phyloP scores from a whole-genome alignment of 2,113 vertebrate genomes.

The Aphelocoma coerulescens region DNA sequence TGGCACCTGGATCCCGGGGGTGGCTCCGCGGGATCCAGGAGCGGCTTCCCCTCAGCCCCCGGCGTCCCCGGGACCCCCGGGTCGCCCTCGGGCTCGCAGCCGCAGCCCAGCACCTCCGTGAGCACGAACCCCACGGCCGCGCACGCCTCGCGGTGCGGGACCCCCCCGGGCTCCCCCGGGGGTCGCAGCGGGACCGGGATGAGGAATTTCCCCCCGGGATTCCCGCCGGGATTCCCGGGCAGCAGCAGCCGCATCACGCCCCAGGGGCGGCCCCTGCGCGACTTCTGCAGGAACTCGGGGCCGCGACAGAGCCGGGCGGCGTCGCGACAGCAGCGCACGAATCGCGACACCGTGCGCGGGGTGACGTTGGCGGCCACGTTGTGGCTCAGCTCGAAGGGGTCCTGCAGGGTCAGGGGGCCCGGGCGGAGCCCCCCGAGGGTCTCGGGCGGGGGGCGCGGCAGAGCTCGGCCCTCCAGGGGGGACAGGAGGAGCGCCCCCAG shows the following conservation, averaged over 20 bases:
- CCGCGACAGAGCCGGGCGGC: too few relatives aligned
- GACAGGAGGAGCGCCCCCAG: constrained; percentile 79
- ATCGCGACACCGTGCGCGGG: too few relatives aligned
- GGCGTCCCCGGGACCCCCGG: too few relatives aligned
- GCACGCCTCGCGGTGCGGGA: accelerated
- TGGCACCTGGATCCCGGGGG: too few relatives aligned
- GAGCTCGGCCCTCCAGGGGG: constrained; percentile 69
- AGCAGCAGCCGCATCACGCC: constrained; percentile 81
- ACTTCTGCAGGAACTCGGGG: too few relatives aligned
- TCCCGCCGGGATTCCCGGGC: accelerated
- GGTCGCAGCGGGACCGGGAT: neutral
- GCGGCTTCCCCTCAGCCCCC: too few relatives aligned
- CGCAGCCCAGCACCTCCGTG: accelerated
- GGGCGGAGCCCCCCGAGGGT: constrained; percentile 47
- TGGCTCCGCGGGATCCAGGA: too few relatives aligned
- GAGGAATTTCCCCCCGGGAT: neutral
- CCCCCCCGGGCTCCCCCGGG: neutral
- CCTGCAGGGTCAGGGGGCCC: constrained; percentile 85
- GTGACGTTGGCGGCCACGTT: too few relatives aligned
- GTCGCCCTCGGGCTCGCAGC: neutral
- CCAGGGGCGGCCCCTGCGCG: constrained; percentile 40
- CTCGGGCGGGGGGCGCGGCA: constrained; percentile 51
- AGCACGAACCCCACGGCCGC: neutral
- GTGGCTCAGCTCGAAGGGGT: constrained; percentile 85
- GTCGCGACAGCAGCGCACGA: too few relatives aligned